Evolutionary conservation across 1,140 invertebrate species (phyloP).

Genomic region (Liolophura sinensis): DNA sequence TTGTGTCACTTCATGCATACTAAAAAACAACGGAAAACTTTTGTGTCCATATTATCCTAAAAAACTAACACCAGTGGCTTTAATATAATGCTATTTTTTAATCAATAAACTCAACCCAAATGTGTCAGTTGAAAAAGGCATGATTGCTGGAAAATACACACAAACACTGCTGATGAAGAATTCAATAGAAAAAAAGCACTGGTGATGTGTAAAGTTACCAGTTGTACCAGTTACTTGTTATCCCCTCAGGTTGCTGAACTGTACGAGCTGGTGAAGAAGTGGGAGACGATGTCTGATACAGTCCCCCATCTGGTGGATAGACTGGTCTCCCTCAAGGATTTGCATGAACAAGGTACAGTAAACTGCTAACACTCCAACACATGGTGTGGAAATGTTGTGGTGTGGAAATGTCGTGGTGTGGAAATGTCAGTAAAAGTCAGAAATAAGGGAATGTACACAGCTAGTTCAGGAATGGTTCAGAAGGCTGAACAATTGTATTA

Average conservation of each 20-base stretch:
- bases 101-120: neutral
- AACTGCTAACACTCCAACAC: too few relatives aligned
- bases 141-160: neutral
- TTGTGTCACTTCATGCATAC: too few relatives aligned
- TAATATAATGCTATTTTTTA: neutral
- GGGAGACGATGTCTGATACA: slow-evolving; percentile 75
- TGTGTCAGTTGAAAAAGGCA: neutral
- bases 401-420: too few relatives aligned
- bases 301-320: slow-evolving; percentile 81
- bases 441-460: too few relatives aligned
- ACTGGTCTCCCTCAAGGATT: slow-evolving; percentile 78
- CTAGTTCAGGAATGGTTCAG: too few relatives aligned
- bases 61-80: neutral
- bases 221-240: slow-evolving; percentile 20
- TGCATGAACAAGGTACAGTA: slow-evolving; percentile 86
- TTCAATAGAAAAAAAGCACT: too few relatives aligned
- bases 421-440: too few relatives aligned
- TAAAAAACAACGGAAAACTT: too few relatives aligned
- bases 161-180: neutral
- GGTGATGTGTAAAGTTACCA: too few relatives aligned
- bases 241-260: slow-evolving; percentile 74
- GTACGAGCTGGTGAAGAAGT: slow-evolving; percentile 84
- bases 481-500: too few relatives aligned
- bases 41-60: too few relatives aligned
- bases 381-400: too few relatives aligned